phyloP scores from a whole-genome alignment of 2,888 invertebrate genomes.

The Yponomeuta cagnagella region DNA sequence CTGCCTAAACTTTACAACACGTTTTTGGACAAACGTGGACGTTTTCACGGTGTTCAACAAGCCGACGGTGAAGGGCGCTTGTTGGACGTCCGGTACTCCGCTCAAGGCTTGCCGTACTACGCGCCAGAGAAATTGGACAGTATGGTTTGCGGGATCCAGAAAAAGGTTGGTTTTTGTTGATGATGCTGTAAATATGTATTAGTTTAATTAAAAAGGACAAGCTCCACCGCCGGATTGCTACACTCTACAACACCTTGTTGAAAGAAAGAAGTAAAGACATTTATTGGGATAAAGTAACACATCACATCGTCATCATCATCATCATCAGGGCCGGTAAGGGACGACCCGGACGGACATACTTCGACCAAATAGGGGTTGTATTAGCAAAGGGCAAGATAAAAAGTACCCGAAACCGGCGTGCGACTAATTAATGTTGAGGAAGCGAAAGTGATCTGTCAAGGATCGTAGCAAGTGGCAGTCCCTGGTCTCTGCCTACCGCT shows the following conservation, averaged over 20 bases:
- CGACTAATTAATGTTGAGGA: too few species aligned
- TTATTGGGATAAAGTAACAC: too few species aligned
- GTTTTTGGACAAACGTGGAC: constrained; percentile 87
- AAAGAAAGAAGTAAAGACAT: too few species aligned
- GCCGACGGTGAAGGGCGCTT: constrained; percentile 77
- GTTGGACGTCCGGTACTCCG: constrained; percentile 92
- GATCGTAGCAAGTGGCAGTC: too few species aligned
- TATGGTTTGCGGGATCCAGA: constrained; percentile 83
- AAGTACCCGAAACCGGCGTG: too few species aligned
- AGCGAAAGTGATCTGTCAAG: too few species aligned
- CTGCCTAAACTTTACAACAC: constrained; percentile 83
- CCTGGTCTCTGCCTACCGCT: too few species aligned
- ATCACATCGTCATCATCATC: too few species aligned
- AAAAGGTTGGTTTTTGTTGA: constrained; percentile 61
- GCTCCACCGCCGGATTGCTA: constrained; percentile 73
- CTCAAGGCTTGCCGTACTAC: constrained; percentile 96
- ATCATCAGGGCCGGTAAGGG: constrained; percentile 26
- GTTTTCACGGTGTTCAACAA: constrained; percentile 92
- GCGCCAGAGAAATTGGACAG: constrained; percentile 91
- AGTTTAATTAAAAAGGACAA: constrained; percentile 26
- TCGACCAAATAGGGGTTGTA: too few species aligned
- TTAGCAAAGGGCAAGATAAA: too few species aligned
- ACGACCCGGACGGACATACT: constrained; percentile 36
- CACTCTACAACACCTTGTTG: constrained; percentile 84
- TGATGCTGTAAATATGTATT: background rate